Base-by-base conservation (phyloP, 1,140 invertebrate species). In the Caenorhabditis remanei region DNA sequence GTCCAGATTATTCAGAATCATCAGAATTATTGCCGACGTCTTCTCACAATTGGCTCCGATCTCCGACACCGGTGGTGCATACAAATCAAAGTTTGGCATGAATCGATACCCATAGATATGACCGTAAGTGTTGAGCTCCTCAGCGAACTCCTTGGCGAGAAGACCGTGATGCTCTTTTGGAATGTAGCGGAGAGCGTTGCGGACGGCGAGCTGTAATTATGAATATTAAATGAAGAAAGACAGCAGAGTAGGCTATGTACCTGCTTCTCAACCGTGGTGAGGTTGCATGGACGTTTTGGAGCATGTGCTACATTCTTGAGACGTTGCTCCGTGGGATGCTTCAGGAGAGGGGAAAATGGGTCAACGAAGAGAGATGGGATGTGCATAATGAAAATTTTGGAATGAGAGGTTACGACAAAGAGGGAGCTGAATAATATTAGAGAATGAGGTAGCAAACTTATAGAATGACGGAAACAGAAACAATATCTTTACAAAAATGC, bases 41-140 rank as follows among this genome's bases (percentile, higher is more conserved):
- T 95, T 93, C 41, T 90, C 84, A 84, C 91, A 93, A 84, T 93
- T 93, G 4, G 93, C 93, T 4, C 94, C 94, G 89, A 95, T 95
- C 4, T 94, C 90, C 19, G 93, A 91, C 16, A 95, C 93, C 24
- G 95, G 94, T 89, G 95, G 95, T 3, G 95, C 95, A 90, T 94
- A 94, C 90, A 95, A 93, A 48, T 92, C 85, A 89, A 94, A 90
- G 58, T 91, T 85, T 24, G 95, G 95, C 46, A 94, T 90, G 87
- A 95, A 95, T 67, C 95, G 92, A 91, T 95, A 95, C 94, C 95
- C 95, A 91, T 95, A 95, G 88, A 95, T 95, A 89, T 95, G 95
- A 4, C 95, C 95, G 92, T 94, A 95, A 0, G 91, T 89, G 16
- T 93, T 88, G 24, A 95, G 92, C 91, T 95, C 95, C 19, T 93